Evolutionary conservation across 1,140 invertebrate genomes (phyloP), one percentile per base, ranked within the genome.

Genomic region (Colletes latitarsis): DNA sequence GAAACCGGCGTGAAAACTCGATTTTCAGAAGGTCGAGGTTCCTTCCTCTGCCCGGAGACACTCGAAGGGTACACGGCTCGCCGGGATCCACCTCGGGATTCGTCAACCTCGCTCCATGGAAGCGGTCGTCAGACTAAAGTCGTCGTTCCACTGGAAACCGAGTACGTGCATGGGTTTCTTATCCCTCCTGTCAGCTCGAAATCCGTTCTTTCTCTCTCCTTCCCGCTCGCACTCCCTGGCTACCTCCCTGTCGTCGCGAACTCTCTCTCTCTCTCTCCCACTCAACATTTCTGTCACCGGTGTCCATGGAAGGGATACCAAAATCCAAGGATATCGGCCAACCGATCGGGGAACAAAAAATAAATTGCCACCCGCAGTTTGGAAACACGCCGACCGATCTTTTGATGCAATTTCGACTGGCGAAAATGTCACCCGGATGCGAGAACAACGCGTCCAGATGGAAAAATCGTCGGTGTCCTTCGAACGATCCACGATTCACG

Each of bases 71-170:
- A n/a, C 30, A 64, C 69, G 52, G 62, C 77, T 73, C 66, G 30
- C 19, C 1, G 43, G 66, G 43, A 46, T 60, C 41, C 66, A 79
- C 71, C 21, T 71, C 39, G 58, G 58, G 52, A 53, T 88, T 89
- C 85, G 89, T 88, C 89, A 92, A 92, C 92, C 90, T 91, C 89
- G 89, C 89, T 88, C 90, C 86, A 79, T 91, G 88, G 90, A 92
- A 91, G 91, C 91, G 91, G 89, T 91, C 88, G 91, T 90, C 88
- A 90, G 92, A 93, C 92, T 93, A 89, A 92, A 91, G 90, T 90
- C 86, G 86, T 89, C 86, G 85, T 62, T 83, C 88, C 89, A 88
- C 85, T 88, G 88, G 86, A 82, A 80, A 83, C 72, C 77, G 85
- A 85, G 86, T 90, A 90, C 87, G 88, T 91, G 88, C 90, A 91